Percentiles rank a stretch among this genome's conserved stretches.
These are phyloP conservation scores for Mnemiopsis leidyi DNA, from an alignment of 37 sponge, comb jelly and placozoan species.

Conservation along the genomic window DNA sequence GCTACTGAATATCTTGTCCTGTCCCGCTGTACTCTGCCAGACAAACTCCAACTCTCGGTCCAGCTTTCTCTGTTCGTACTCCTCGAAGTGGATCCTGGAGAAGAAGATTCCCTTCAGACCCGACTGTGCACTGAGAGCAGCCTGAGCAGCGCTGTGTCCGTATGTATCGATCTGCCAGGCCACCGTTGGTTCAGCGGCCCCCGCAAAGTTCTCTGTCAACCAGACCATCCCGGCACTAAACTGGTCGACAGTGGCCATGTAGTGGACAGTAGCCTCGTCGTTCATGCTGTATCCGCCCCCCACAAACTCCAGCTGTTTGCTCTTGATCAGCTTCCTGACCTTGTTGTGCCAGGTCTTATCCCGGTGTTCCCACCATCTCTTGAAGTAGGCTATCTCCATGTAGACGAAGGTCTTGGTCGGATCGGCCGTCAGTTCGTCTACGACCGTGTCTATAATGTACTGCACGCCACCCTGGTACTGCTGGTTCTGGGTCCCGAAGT, in stretches of 20 bases:
- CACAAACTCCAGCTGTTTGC: constrained; percentile 87
- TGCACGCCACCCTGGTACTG: constrained; percentile 69
- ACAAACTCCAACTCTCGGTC: constrained; percentile 72
- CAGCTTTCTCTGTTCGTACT: constrained; percentile 59
- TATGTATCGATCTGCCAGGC: constrained; percentile 62
- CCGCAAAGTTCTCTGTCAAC: constrained; percentile 11
- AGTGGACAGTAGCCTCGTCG: constrained; percentile 89
- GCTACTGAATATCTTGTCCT: constrained; percentile 82
- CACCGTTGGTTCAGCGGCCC: background rate
- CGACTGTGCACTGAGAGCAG: constrained; percentile 77
- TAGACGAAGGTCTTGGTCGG: constrained; percentile 76
- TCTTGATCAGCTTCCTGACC: constrained; percentile 72
- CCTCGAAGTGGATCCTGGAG: constrained; percentile 88
- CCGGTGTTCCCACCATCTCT: constrained; percentile 84
- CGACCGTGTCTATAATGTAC: constrained; percentile 82
- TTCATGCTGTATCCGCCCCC: constrained; percentile 98
- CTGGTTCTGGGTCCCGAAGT: constrained; percentile 72
- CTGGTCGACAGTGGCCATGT: constrained; percentile 89
- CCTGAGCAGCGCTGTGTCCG: constrained; percentile 71
- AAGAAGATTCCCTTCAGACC: constrained; percentile 93
- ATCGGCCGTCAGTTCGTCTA: constrained; percentile 72
- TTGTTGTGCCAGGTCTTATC: constrained; percentile 66
- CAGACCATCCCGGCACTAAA: background rate
- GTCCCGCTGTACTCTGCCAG: background rate
- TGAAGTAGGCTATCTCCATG: constrained; percentile 87